phyloP scores from a whole-genome alignment of 2,888 invertebrate species.

The Pemphredon lugubris region DNA sequence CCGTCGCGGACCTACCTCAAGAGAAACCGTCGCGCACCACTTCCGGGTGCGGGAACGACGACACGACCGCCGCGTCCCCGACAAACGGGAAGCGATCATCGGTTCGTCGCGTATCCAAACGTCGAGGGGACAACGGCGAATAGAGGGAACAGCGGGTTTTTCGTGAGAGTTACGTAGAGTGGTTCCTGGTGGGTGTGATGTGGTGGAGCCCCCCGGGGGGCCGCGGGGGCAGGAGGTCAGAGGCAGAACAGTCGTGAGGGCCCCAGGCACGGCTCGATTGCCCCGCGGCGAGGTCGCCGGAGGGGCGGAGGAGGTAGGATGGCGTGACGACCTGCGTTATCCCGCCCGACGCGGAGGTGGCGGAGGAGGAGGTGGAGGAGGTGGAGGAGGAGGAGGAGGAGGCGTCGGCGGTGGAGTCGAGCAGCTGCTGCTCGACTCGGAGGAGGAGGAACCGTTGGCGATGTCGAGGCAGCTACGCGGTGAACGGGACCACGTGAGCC shows the following conservation, averaged over 20 bases:
- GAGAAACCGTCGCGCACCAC: not conserved
- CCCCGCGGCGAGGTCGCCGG: slow-evolving; percentile 82
- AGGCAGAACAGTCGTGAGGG: slow-evolving; percentile 77
- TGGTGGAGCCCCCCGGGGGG: slow-evolving; percentile 77
- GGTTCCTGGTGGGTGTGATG: slow-evolving; percentile 77
- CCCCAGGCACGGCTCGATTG: slow-evolving; percentile 74
- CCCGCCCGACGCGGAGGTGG: slow-evolving; percentile 73
- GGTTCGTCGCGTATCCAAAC: no score
- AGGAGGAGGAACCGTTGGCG: slow-evolving; percentile 78
- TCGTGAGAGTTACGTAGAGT: slow-evolving; percentile 71
- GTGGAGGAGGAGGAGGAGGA: slow-evolving; percentile 64
- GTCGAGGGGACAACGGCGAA: slow-evolving; percentile 24
- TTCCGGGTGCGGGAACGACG: no score
- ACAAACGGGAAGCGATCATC: no score
- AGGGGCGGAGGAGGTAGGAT: slow-evolving; percentile 76
- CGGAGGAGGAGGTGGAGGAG: slow-evolving; percentile 62
- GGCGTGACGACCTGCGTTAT: slow-evolving; percentile 79
- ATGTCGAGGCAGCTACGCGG: slow-evolving; percentile 76
- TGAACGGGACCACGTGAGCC: slow-evolving; percentile 72
- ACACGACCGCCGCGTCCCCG: no score
- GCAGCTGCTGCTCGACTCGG: slow-evolving; percentile 81
- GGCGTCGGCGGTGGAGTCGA: slow-evolving; percentile 70
- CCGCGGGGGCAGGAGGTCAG: slow-evolving; percentile 72
- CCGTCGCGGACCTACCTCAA: not conserved
- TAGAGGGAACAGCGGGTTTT: slow-evolving; percentile 52